These are phyloP conservation scores for Colinus virginianus DNA, from an alignment of 2,113 vertebrate genomes.

Conservation along the genomic window DNA sequence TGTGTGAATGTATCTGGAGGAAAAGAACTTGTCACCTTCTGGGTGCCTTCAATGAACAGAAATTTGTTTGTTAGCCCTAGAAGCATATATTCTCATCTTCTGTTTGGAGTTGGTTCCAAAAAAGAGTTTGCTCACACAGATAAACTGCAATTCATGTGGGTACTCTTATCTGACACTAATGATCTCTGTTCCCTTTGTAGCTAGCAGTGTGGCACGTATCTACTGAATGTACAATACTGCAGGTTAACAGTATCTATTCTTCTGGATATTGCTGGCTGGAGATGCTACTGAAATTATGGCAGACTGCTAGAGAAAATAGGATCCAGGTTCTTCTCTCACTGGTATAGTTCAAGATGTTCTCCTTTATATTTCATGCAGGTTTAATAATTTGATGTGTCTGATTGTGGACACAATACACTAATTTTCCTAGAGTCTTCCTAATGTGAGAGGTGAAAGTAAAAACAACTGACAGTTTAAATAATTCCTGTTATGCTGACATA, in stretches of 20 bases:
- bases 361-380: background rate
- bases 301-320: background rate
- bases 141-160: background rate
- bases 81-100: background rate
- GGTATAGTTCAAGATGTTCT: background rate
- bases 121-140: background rate
- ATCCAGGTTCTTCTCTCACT: background rate
- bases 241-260: background rate
- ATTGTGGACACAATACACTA: background rate
- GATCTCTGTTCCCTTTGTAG: background rate
- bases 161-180: conserved; percentile 2
- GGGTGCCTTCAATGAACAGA: background rate
- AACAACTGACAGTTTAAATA: background rate
- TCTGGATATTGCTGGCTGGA: background rate
- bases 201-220: background rate
- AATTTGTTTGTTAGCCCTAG: conserved; percentile 5
- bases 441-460: background rate
- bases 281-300: background rate
- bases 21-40: conserved; percentile 9
- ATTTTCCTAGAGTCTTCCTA: background rate
- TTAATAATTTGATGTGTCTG: background rate
- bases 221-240: background rate
- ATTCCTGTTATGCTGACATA: background rate
- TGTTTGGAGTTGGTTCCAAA: conserved; percentile 12
- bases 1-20: background rate